Base-by-base conservation (phyloP, 2,888 invertebrate genomes). In the Latrodectus elegans region DNA sequence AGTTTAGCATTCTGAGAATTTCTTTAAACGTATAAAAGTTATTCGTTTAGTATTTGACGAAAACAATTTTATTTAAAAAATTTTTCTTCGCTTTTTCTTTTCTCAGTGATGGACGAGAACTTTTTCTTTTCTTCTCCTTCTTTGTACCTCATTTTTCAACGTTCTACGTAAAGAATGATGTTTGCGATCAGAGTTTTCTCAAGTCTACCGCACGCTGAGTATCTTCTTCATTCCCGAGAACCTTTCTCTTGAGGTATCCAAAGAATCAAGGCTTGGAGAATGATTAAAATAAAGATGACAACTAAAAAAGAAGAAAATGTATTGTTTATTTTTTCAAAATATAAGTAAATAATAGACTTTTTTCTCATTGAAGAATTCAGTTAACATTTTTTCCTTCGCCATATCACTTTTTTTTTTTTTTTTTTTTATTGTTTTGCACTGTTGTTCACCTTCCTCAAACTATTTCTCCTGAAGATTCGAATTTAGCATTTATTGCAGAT, bases 221-320 rank as follows among this genome's bases (percentile, higher is more conserved):
- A 38, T 38, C 38, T 4, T 38, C 38, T 38, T 38, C 38, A 38
- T 38, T 38, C 38, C 38, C 4, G 38, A 38, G 38, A 38, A 38
- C 38, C 38, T 6, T 38, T 38, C 38, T 38, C 38, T 38, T 38
- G 38, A 60, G n/a, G n/a, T 60, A 60, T 60, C 60, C 60, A n/a
- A 60, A 60, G 60, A 60, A 60, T 15, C 12, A 60, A 11, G 12
- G 79, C 72, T 72, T 64, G 70, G 38, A 60, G 64, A 81, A 81
- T 74, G 73, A 81, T 81, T 81, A 81, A 73, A 81, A 81, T 74
- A 67, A 74, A 81, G 74, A 81, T 81, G 81, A 81, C 74, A 81
- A 77, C 73, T 15, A n/a, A 49, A 74, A 68, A 72, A 64, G 49
- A 26, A 52, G 22, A 65, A 22, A 64, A 17, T 68, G 22, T 17